Evolutionary conservation across 2,888 invertebrate genomes (phyloP).

Genomic region (Nasonia oneida): DNA sequence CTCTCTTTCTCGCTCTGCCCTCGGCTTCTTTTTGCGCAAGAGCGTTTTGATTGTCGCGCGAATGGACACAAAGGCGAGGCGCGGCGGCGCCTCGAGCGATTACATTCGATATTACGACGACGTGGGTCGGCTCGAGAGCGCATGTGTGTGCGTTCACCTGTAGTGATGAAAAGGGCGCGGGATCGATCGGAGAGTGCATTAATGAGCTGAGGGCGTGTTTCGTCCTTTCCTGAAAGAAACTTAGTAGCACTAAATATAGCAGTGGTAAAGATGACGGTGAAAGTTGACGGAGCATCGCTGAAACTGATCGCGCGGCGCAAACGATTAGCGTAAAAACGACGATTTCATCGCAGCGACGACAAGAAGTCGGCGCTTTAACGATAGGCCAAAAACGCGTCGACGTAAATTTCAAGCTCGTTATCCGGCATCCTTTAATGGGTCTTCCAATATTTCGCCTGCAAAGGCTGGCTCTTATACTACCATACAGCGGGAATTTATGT

Average conservation of each 20-base stretch:
- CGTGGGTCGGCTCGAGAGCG: conserved; percentile 24
- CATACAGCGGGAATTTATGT: conserved; percentile 29
- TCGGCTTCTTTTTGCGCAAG: conserved; percentile 48
- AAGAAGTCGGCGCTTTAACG: conserved; percentile 15
- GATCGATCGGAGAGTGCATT: background rate
- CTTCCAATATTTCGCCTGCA: conserved; percentile 13
- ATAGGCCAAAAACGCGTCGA: conserved; percentile 1
- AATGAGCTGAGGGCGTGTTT: background rate
- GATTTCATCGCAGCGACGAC: background rate
- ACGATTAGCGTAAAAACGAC: background rate
- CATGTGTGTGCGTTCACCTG: background rate
- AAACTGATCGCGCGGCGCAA: background rate
- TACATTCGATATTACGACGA: conserved; percentile 46
- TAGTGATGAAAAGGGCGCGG: conserved; percentile 24
- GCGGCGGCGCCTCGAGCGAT: conserved; percentile 55
- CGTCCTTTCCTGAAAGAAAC: background rate
- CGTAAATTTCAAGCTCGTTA: conserved; percentile 38
- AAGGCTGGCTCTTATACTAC: background rate
- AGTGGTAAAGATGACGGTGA: background rate
- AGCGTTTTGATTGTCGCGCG: conserved; percentile 55
- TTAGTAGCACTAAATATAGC: background rate
- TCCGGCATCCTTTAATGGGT: conserved; percentile 14
- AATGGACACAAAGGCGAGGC: conserved; percentile 56
- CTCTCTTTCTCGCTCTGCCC: background rate
- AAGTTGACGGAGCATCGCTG: background rate